Percentiles rank a stretch among this genome's conserved stretches.
These are phyloP conservation scores for Drosophila pandora DNA, from an alignment of 1,140 invertebrate genomes.

Conservation along the genomic window DNA sequence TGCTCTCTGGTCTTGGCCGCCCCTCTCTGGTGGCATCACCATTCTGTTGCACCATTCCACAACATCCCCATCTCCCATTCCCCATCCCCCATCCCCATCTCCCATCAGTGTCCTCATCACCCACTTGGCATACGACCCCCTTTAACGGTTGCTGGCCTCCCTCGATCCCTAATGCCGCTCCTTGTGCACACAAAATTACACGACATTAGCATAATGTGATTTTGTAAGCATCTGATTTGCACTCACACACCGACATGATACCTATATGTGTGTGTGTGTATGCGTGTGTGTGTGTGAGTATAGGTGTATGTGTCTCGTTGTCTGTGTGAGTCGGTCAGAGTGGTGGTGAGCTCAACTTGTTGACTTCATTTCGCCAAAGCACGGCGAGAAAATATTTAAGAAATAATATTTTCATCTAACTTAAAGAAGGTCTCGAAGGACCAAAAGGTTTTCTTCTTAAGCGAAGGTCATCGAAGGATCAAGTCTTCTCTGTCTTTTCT, in stretches of 20 bases:
- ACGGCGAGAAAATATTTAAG: constrained; percentile 14
- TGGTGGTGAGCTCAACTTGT: constrained; percentile 41
- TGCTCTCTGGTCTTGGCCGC: constrained; percentile 6
- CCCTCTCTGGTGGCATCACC: constrained; percentile 7
- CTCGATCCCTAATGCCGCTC: constrained; percentile 37
- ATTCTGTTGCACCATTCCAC: constrained; percentile 1
- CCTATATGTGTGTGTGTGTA: constrained; percentile 10
- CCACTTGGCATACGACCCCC: constrained; percentile 28
- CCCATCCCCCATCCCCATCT: background rate
- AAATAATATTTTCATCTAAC: background rate
- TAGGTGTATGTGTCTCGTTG: background rate
- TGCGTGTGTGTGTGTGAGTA: constrained; percentile 10
- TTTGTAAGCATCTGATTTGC: constrained; percentile 71
- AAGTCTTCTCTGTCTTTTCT: too few species aligned
- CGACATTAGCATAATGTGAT: constrained; percentile 76
- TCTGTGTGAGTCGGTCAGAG: constrained; percentile 9
- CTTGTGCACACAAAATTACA: constrained; percentile 61
- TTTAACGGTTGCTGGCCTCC: background rate
- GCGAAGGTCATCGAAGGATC: too few species aligned
- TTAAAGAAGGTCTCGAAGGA: too few species aligned
- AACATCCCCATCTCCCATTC: too few species aligned
- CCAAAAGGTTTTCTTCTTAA: background rate
- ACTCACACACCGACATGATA: constrained; percentile 21
- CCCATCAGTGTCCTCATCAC: background rate
- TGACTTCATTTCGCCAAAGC: constrained; percentile 39